phyloP scores from a whole-genome alignment of 2,797 vertebrate genomes.

The Poliocrania exsul region DNA sequence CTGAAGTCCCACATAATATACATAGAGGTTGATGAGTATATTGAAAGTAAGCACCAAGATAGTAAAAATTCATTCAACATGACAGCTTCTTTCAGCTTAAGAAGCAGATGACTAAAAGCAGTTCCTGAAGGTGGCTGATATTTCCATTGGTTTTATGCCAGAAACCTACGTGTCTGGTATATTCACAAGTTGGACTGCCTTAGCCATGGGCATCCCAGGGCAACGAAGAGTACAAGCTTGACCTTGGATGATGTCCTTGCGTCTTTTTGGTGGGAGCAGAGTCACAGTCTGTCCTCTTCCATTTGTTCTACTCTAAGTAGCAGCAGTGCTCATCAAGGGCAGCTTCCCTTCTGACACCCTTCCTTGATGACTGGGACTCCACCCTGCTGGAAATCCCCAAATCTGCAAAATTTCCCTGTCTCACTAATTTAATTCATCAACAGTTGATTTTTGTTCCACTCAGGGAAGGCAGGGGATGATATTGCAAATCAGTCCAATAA shows the following conservation, averaged over 20 bases:
- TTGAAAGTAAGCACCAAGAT: neutral
- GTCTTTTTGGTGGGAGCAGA: neutral
- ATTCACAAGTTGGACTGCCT: neutral
- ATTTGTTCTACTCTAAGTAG: neutral
- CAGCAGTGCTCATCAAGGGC: neutral
- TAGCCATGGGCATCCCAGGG: neutral
- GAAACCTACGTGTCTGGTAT: accelerated
- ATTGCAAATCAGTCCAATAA: constrained; percentile 26
- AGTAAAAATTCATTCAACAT: accelerated
- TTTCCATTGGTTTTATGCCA: accelerated
- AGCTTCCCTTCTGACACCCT: neutral
- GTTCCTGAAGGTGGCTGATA: neutral
- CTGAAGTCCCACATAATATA: neutral
- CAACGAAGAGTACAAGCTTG: neutral
- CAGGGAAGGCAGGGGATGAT: neutral
- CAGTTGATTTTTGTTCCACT: neutral
- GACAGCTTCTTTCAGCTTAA: neutral
- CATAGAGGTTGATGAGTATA: accelerated
- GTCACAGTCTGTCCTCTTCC: neutral
- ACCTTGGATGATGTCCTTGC: neutral
- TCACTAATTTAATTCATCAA: neutral
- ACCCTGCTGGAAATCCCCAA: neutral
- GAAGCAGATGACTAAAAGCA: neutral
- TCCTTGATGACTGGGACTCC: neutral
- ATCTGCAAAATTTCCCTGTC: neutral